A percentile compares a stretch with the other conserved stretches of the same genome.
phyloP scores from a whole-genome alignment of 2,888 invertebrate genomes.

The Pimpla rufipes region DNA sequence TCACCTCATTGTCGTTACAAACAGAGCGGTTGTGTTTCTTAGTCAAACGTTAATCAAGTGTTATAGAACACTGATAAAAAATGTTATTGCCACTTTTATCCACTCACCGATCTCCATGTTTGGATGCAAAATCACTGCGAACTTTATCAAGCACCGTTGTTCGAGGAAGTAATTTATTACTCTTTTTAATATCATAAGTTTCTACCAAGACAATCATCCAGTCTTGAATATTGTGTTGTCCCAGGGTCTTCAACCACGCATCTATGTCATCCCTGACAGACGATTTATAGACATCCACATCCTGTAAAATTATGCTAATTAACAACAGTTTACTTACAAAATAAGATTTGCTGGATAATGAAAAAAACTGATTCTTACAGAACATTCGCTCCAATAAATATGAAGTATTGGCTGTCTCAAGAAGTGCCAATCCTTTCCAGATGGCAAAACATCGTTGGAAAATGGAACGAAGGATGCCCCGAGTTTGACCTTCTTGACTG shows the following conservation, averaged over 20 bases:
- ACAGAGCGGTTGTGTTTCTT: background rate
- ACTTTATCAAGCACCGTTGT: constrained; percentile 98
- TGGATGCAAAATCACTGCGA: constrained; percentile 96
- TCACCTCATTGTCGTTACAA: background rate
- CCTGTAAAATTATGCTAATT: constrained; percentile 87
- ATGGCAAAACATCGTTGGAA: constrained; percentile 91
- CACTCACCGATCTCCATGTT: constrained; percentile 90
- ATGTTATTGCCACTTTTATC: constrained; percentile 22
- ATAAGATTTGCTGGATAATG: background rate
- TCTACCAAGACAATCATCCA: constrained; percentile 98
- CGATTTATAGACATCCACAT: constrained; percentile 96
- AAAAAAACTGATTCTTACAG: constrained; percentile 87
- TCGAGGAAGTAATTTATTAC: constrained; percentile 95
- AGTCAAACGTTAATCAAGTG: background rate
- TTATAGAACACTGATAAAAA: background rate
- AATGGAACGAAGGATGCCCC: constrained; percentile 94
- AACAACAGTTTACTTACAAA: constrained; percentile 1
- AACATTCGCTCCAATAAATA: constrained; percentile 97
- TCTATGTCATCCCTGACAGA: constrained; percentile 96
- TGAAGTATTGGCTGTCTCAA: constrained; percentile 96
- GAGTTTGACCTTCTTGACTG: constrained; percentile 93
- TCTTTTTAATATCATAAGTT: constrained; percentile 95
- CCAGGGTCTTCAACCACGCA: constrained; percentile 93
- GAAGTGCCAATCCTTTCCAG: constrained; percentile 91
- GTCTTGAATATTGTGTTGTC: constrained; percentile 92